Base-by-base conservation (phyloP, 2,797 vertebrate genomes). In the Apogon talboti region DNA sequence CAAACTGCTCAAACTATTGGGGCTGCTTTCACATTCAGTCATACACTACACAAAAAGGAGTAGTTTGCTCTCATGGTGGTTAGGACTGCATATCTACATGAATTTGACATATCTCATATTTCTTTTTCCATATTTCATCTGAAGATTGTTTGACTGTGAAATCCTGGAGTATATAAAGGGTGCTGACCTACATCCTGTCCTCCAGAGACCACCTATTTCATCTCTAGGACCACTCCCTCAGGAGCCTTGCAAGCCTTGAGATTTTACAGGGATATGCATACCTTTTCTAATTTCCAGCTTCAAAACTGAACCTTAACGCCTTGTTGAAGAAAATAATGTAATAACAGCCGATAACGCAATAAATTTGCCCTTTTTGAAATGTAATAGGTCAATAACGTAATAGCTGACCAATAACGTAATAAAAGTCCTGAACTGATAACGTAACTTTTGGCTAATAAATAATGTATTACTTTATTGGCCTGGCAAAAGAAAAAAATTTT, bases 121-220 rank as follows among this genome's bases (percentile, higher is more conserved):
- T 40, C 7, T 43, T 65, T 77, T 13, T 37, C 67, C 18, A 15
- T 7, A 7, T 24, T 1, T 48, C 21, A 44, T 48, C 15, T 53
- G 19, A 70, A 21, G 55, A 71, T 56, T 65, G 43, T 41, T 66
- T 50, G 53, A 21, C 38, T 42, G 40, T 42, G 24, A 76, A 0
- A 63, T 61, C 24, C 0, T 30, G 45, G 52, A 38, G 49, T 48
- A 50, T 62, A 84, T 76, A 67, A 54, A 73, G 72, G 62, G 66
- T 21, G 63, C 44, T 82, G 84, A 69, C 86, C 85, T 72, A 84
- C 66, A 82, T 84, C 38, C 43, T 47, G 47, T 24, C 24, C 78
- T 50, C 82, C 12, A 35, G 79, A 71, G 77, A 79, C 65, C 70
- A 19, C 28, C 15, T 58, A 42, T 28, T 55, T 65, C 47, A 3